phyloP scores from a whole-genome alignment of 2,113 vertebrate species.

The Charina bottae region DNA sequence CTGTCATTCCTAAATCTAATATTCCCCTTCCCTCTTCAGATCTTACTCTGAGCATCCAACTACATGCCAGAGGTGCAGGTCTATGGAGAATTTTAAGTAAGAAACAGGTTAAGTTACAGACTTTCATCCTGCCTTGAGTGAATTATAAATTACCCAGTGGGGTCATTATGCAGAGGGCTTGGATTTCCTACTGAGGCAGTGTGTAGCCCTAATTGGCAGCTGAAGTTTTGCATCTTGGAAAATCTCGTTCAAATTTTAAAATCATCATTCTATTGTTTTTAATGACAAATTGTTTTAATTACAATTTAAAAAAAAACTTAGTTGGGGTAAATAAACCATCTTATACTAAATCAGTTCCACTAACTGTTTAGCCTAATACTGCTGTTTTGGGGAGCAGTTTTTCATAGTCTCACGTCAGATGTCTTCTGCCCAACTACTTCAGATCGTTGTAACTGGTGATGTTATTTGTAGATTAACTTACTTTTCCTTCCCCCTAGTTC shows the following conservation, averaged over 20 bases:
- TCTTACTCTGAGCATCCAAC: background rate
- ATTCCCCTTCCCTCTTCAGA: background rate
- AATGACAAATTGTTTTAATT: background rate
- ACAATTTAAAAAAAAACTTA: background rate
- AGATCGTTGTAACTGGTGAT: background rate
- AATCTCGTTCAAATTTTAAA: background rate
- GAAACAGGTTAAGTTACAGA: background rate
- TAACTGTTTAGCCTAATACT: no score
- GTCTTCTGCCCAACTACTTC: background rate
- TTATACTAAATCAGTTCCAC: background rate
- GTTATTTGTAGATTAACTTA: background rate
- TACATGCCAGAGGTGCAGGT: background rate
- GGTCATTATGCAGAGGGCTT: background rate
- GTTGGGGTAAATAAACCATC: background rate
- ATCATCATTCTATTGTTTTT: background rate
- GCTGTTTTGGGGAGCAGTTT: background rate
- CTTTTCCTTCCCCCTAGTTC: constrained; percentile 78
- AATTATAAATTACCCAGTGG: background rate
- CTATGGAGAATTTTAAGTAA: background rate
- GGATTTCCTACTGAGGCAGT: background rate
- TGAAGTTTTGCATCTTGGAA: background rate
- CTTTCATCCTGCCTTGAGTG: background rate
- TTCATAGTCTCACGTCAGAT: background rate
- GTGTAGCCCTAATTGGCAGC: background rate
- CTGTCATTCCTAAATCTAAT: background rate